Evolutionary conservation across 35 echinoderm and acorn worm genomes (phyloP).

Genomic region (Eucidaris tribuloides): DNA sequence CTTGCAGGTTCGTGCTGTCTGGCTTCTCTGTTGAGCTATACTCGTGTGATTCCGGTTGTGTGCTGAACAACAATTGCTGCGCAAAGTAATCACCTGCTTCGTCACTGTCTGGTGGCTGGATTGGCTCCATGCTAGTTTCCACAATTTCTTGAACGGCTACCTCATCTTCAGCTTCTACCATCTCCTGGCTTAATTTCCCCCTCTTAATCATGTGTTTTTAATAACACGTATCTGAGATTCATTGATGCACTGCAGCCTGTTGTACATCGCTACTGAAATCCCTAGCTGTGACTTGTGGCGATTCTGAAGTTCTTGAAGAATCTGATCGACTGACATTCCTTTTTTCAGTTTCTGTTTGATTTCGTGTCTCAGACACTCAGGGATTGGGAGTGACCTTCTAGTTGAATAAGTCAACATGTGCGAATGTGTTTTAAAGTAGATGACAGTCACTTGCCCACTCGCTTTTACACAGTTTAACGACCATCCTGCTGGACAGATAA

Average conservation of each 20-base stretch:
- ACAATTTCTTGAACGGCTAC: too few relatives aligned
- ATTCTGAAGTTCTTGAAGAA: not conserved
- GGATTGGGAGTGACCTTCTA: not conserved
- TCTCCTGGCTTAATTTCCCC: not conserved
- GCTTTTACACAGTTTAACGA: not conserved
- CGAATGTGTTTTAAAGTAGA: not conserved
- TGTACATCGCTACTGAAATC: not conserved
- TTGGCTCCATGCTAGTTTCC: too few relatives aligned
- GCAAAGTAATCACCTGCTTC: too few relatives aligned
- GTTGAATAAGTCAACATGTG: not conserved
- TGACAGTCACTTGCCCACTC: not conserved
- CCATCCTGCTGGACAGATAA: not conserved
- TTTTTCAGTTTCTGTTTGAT: conserved; percentile 7
- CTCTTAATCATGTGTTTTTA: not conserved
- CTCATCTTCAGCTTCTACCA: too few relatives aligned
- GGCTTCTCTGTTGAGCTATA: too few relatives aligned
- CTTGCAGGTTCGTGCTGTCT: too few relatives aligned
- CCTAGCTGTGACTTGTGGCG: not conserved
- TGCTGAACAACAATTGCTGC: too few relatives aligned
- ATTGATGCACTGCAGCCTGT: not conserved
- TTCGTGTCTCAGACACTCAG: not conserved
- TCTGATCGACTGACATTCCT: not conserved
- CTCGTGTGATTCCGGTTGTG: too few relatives aligned
- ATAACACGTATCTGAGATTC: not conserved
- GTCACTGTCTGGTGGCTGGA: too few relatives aligned